Conservation (phyloP, 2,888 invertebrate genomes). For the Loripinus fragilis region DNA sequence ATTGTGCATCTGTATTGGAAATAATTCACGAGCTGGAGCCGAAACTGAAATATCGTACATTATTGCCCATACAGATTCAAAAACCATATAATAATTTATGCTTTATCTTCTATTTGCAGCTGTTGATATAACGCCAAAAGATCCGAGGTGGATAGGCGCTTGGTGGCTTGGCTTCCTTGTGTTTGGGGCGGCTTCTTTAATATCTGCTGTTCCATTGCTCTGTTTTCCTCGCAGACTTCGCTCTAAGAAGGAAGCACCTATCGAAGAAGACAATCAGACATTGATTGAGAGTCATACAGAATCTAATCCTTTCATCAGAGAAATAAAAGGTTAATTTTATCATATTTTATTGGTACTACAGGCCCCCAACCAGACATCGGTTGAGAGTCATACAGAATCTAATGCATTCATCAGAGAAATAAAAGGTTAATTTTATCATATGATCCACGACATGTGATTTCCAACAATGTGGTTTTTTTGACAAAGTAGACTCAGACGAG, state of each 20-base stretch:
- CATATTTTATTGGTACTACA: too few species aligned
- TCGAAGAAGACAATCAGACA: neutral
- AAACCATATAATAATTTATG: neutral
- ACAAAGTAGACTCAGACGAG: too few species aligned
- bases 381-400: neutral
- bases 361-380: too few species aligned
- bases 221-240: constrained; percentile 62
- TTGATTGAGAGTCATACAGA: neutral
- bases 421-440: neutral
- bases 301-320: neutral
- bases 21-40: too few species aligned
- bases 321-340: neutral
- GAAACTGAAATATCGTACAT: neutral
- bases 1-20: too few species aligned
- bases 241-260: neutral
- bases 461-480: too few species aligned
- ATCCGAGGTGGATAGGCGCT: constrained; percentile 72
- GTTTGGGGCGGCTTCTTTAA: constrained; percentile 57
- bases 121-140: constrained; percentile 58
- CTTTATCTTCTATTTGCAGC: constrained; percentile 39
- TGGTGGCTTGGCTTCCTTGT: constrained; percentile 74
- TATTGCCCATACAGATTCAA: neutral
- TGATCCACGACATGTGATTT: too few species aligned
- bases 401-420: neutral
- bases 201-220: constrained; percentile 61